Percentiles rank a stretch among this genome's conserved stretches.
phyloP scores from a whole-genome alignment of 2,113 vertebrate species.

The Rhinoptilus africanus region DNA sequence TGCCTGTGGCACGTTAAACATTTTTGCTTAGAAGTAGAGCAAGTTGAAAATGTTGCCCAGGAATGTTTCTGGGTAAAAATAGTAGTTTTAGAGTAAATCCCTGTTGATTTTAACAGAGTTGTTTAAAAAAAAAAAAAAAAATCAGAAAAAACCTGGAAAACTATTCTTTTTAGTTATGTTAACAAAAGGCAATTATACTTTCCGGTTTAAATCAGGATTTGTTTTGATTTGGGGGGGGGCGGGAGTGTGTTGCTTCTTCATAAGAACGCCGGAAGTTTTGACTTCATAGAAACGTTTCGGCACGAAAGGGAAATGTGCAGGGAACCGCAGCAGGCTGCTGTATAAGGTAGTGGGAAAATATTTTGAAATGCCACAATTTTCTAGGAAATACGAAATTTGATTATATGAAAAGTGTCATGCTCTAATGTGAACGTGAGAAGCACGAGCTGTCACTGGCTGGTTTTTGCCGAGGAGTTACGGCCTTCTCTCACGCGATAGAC shows the following conservation, averaged over 20 bases:
- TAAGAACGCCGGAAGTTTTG: not conserved
- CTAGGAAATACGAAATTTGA: not conserved
- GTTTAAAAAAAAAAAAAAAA: not conserved
- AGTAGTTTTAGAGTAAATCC: not conserved
- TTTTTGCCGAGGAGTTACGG: not conserved
- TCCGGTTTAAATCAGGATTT: not conserved
- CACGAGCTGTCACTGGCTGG: accelerated
- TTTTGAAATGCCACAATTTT: not conserved
- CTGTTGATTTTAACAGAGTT: not conserved
- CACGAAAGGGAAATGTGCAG: not conserved
- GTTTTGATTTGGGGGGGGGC: not conserved
- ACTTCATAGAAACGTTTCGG: not conserved
- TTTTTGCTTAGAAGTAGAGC: not conserved
- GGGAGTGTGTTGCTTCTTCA: not conserved
- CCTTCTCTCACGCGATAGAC: not conserved
- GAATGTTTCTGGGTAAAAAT: not conserved
- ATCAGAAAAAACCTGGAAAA: not conserved
- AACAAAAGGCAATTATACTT: not conserved
- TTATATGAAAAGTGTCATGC: accelerated
- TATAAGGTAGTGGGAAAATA: not conserved
- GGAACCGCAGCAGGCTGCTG: not conserved
- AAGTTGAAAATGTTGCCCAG: not conserved
- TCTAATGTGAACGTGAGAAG: not conserved
- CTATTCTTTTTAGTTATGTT: not conserved
- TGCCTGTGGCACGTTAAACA: not conserved